Evolutionary conservation across 2,888 invertebrate species (phyloP).

Genomic region (Pyrgus malvae): DNA sequence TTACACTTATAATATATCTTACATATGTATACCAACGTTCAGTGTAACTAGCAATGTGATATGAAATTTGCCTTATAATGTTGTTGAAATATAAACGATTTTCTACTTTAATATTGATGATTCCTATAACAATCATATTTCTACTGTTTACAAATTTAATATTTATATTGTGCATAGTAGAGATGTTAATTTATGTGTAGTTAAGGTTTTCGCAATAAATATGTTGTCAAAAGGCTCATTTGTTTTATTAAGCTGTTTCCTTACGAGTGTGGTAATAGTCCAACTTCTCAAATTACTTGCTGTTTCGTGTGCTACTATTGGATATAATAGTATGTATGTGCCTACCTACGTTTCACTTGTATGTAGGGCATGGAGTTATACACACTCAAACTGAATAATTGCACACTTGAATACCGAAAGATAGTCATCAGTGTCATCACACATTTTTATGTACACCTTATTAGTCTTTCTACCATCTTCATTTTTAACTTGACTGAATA

Average conservation of each 20-base stretch:
- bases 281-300: no score
- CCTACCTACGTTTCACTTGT: no score
- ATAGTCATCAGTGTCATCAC: no score
- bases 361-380: no score
- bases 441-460: no score
- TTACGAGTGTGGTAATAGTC: no score
- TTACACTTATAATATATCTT: constrained; percentile 30
- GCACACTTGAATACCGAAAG: no score
- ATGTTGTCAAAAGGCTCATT: constrained; percentile 39
- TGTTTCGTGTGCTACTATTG: no score
- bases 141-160: constrained; percentile 44
- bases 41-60: constrained; percentile 58
- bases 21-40: constrained; percentile 36
- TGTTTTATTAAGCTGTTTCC: constrained; percentile 17
- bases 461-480: no score
- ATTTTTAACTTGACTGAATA: no score
- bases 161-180: constrained; percentile 51
- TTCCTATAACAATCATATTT: constrained; percentile 32
- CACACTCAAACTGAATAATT: no score
- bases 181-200: constrained; percentile 56
- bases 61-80: constrained; percentile 63
- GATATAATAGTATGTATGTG: no score
- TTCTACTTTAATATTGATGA: constrained; percentile 30
- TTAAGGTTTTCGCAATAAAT: constrained; percentile 49
- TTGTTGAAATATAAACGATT: constrained; percentile 34